phyloP scores from a whole-genome alignment of 2,888 invertebrate genomes.

The Leistus spinibarbis region DNA sequence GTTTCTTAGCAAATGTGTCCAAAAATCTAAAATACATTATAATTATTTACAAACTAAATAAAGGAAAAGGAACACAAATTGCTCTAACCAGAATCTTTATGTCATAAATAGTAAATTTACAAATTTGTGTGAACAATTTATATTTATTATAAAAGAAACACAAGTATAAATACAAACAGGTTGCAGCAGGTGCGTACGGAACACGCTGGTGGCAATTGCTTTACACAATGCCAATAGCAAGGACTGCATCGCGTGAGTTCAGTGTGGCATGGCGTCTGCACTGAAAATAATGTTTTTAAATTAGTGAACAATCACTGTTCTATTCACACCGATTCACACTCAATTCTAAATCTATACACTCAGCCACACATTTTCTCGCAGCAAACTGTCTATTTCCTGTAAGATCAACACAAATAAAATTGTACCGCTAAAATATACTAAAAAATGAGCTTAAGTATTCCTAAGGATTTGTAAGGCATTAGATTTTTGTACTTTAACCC shows the following conservation, averaged over 20 bases:
- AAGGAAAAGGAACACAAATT: too few relatives aligned
- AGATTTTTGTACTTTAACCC: too few relatives aligned
- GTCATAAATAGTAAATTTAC: neutral
- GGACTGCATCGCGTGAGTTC: neutral
- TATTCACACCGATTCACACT: neutral
- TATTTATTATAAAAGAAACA: neutral
- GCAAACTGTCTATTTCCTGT: neutral
- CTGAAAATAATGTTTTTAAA: neutral
- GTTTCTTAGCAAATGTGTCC: too few relatives aligned
- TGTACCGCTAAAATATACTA: neutral
- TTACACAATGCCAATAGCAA: neutral
- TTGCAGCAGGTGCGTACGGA: neutral
- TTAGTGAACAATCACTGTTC: neutral
- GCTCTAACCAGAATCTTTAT: neutral
- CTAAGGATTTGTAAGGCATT: too few relatives aligned
- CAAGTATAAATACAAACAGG: neutral
- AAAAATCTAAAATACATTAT: too few relatives aligned
- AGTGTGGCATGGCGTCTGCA: neutral
- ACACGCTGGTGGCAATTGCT: neutral
- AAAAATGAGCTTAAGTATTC: too few relatives aligned
- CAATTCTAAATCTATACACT: neutral
- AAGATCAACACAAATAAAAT: neutral
- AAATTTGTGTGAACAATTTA: neutral
- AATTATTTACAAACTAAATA: too few relatives aligned
- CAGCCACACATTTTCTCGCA: neutral